A percentile compares a stretch with the other conserved stretches of the same genome.
These are phyloP conservation scores for Himalopsyche japonica DNA, from an alignment of 2,888 invertebrate species.

Conservation along the genomic window DNA sequence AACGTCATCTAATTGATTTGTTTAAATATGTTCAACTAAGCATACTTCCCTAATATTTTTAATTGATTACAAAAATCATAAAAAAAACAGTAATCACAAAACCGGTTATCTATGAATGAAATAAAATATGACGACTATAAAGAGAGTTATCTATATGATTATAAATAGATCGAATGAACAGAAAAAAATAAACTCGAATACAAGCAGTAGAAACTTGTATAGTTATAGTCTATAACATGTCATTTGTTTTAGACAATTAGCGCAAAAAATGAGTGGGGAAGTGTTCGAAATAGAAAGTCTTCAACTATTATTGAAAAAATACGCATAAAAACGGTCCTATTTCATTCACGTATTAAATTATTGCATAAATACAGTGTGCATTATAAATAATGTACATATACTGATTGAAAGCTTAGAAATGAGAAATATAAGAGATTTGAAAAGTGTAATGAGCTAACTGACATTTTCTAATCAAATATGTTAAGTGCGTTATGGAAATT, in stretches of 20 bases:
- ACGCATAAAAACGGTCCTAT: background rate
- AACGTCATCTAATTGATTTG: too few relatives aligned
- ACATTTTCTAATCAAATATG: too few relatives aligned
- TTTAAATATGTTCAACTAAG: too few relatives aligned
- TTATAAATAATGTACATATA: too few relatives aligned
- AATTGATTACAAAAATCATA: too few relatives aligned
- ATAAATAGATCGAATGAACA: background rate
- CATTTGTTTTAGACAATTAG: background rate
- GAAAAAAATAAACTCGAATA: background rate
- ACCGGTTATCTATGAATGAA: background rate
- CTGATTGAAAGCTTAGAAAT: too few relatives aligned
- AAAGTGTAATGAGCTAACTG: too few relatives aligned
- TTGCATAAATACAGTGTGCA: background rate
- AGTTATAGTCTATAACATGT: background rate
- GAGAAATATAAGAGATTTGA: too few relatives aligned
- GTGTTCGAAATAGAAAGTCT: conserved; percentile 16
- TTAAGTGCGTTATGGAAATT: too few relatives aligned
- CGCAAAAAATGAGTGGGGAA: background rate
- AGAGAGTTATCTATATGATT: background rate
- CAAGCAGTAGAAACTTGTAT: background rate
- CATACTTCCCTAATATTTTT: too few relatives aligned
- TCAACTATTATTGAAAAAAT: background rate
- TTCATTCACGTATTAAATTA: background rate
- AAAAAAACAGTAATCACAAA: background rate
- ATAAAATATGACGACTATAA: background rate